Base-by-base conservation (phyloP, 2,888 invertebrate genomes). In the Apodemia zela region DNA sequence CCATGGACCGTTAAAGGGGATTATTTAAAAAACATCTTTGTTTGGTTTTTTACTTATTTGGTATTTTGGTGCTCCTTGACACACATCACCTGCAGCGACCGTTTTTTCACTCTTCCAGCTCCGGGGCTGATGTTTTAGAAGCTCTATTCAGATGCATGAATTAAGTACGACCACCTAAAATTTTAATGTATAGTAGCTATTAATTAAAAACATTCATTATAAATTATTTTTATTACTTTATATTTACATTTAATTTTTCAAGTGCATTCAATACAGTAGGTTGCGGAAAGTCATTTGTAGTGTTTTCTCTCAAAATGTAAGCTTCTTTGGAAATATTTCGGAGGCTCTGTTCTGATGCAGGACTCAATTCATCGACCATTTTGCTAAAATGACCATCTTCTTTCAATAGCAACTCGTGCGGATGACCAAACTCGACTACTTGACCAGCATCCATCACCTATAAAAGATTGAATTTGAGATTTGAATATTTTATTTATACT, bases 371-470 rank as follows among this genome's bases (percentile, higher is more conserved):
- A 3, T 58, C 57, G 4, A 62, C 62, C 62, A 62, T 62, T 33
- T 38, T 58, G 35, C 29, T 59, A 33, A 63, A 63, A 47, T 63
- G 29, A 11, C 62, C 62, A 3, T 63, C 59, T 18, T 63, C 59
- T 11, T 63, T 62, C 15, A 58, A 58, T 4, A 62, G 58, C 45
- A 62, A 42, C 33, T 62, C 58, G 33, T 62, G 33, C 4, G 62
- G 62, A 58, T 45, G 21, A 7, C 62, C 62, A 18, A 58, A 62
- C 33, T 62, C 62, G 45, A 62, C 62, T 33, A 62, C 58, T 62
- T 62, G 62, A 11, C 62, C 62, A 45, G 45, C 42, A 29, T 62
- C 62, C 62, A 62, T 62, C 1, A 62, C 62, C 62, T 62, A 29
- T 42, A 42, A 51, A 51, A 58, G 2, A 0, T 38, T 13, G 1